Conservation (phyloP, 2,888 invertebrate species). For the Listrodromus nycthemerus region DNA sequence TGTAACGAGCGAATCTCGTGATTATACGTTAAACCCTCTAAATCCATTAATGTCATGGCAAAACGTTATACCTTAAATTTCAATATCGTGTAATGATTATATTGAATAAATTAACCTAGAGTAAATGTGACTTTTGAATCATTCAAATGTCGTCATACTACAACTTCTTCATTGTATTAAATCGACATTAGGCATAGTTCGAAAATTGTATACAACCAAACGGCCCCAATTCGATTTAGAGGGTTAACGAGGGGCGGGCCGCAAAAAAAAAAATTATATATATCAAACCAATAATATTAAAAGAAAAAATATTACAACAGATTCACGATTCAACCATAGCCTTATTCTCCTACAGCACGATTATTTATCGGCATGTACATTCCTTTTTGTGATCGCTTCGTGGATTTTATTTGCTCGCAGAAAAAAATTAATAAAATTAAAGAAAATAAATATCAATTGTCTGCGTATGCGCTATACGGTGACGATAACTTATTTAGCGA, state of each 20-base stretch:
- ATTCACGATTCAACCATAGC: conserved; percentile 84
- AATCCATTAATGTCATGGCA: conserved; percentile 4
- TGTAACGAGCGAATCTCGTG: conserved; percentile 23
- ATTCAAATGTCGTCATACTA: background rate
- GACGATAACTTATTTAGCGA: conserved; percentile 75
- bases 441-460: conserved; percentile 22
- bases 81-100: background rate
- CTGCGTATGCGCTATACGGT: conserved; percentile 69
- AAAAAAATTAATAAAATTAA: conserved; percentile 6
- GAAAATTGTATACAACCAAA: background rate
- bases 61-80: conserved; percentile 1
- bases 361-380: conserved; percentile 32
- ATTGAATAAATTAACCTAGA: background rate
- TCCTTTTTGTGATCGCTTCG: conserved; percentile 46
- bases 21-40: conserved; percentile 33
- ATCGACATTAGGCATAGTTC: background rate
- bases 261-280: conserved; percentile 32
- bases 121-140: conserved; percentile 6
- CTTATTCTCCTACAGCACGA: conserved; percentile 55
- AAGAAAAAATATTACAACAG: conserved; percentile 70
- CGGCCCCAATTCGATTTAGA: conserved; percentile 12
- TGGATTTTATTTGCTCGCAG: conserved; percentile 10
- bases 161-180: conserved; percentile 27
- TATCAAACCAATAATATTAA: conserved; percentile 20
- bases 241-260: conserved; percentile 5